These are phyloP conservation scores for Ischnus inquisitorius DNA, from an alignment of 2,888 invertebrate species.

Conservation along the genomic window DNA sequence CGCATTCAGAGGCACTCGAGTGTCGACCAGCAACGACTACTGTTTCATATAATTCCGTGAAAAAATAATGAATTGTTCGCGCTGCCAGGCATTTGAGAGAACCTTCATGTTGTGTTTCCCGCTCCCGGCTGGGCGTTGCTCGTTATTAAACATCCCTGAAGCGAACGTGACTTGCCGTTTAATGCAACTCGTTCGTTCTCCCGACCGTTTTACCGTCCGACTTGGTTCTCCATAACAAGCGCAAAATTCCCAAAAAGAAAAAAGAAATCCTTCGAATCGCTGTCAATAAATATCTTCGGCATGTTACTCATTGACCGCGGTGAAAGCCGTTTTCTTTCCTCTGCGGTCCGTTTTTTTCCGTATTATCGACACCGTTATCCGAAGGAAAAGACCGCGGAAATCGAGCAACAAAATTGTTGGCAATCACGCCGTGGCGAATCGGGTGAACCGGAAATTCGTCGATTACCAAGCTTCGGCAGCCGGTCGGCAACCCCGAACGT, in stretches of 20 bases:
- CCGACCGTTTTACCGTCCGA: neutral
- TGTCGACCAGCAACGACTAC: neutral
- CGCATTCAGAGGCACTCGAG: neutral
- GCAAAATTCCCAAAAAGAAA: neutral
- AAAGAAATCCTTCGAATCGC: neutral
- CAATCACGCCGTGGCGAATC: constrained; percentile 11
- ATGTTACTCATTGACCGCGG: neutral
- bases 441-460: constrained; percentile 48
- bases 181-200: neutral
- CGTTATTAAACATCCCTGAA: neutral
- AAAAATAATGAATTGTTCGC: neutral
- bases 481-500: too few species aligned
- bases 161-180: neutral
- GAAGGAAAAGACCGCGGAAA: constrained; percentile 19
- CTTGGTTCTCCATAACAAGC: neutral
- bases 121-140: neutral
- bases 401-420: constrained; percentile 33
- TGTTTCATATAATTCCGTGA: neutral
- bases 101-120: neutral
- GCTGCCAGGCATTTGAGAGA: neutral
- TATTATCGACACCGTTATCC: neutral
- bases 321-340: constrained; percentile 12
- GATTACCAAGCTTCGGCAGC: constrained; percentile 16
- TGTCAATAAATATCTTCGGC: too few species aligned
- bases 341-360: neutral